phyloP scores from a whole-genome alignment of 37 sponge, comb jelly and placozoan species.

The Dysidea cf. avara region DNA sequence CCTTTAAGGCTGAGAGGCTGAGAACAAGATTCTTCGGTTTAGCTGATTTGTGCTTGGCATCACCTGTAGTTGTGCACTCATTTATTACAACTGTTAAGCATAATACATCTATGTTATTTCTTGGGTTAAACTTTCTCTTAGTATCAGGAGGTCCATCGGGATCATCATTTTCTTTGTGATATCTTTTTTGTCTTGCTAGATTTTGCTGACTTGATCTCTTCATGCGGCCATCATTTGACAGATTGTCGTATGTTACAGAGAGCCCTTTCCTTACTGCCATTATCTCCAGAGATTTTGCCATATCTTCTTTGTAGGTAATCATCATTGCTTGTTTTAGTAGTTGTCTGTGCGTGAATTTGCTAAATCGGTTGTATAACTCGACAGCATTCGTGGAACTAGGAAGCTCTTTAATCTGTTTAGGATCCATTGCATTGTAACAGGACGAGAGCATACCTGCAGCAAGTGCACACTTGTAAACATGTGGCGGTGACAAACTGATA shows the following conservation, averaged over 20 bases:
- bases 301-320: slow-evolving; percentile 14
- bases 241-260: slow-evolving; percentile 4
- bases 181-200: slow-evolving; percentile 3
- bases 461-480: too few relatives aligned
- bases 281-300: slow-evolving; percentile 2
- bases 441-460: slow-evolving; percentile 3
- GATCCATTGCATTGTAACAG: not conserved
- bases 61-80: too few relatives aligned
- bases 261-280: not conserved
- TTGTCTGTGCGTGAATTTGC: slow-evolving; percentile 6
- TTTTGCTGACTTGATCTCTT: slow-evolving; percentile 8
- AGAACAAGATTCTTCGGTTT: too few relatives aligned
- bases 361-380: not conserved
- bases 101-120: too few relatives aligned
- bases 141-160: slow-evolving; percentile 33
- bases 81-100: too few relatives aligned
- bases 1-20: too few relatives aligned
- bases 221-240: not conserved
- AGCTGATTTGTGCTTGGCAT: too few relatives aligned
- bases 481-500: too few relatives aligned
- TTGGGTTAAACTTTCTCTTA: not conserved
- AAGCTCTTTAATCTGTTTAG: not conserved
- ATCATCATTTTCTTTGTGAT: slow-evolving; percentile 14
- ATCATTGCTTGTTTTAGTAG: slow-evolving; percentile 5
- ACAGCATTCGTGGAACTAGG: slow-evolving; percentile 3